These are phyloP conservation scores for Gnathonemus echidnorhynchus DNA, from an alignment of 2,113 vertebrate species.

Conservation along the genomic window DNA sequence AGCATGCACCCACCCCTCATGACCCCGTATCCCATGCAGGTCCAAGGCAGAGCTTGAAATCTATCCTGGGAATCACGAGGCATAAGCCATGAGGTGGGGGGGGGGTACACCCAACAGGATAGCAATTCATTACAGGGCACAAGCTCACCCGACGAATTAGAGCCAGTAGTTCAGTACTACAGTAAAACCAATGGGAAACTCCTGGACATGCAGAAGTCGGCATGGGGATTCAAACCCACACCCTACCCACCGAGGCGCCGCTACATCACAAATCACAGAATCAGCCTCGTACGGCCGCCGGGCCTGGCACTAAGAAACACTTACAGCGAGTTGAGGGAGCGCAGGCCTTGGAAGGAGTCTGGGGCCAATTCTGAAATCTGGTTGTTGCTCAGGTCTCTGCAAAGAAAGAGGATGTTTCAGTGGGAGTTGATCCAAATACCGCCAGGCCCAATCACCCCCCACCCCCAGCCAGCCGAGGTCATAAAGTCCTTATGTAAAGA, in stretches of 20 bases:
- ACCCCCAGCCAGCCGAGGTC: background rate
- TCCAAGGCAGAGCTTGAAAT: background rate
- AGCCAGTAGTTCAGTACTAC: background rate
- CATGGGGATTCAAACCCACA: background rate
- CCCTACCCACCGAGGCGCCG: background rate
- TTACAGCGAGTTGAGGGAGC: constrained; percentile 96
- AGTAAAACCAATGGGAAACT: background rate
- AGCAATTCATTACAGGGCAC: background rate
- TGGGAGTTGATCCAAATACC: background rate
- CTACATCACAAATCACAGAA: background rate
- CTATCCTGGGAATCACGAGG: background rate
- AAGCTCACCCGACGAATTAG: background rate
- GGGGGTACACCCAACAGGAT: background rate
- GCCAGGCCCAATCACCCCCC: background rate
- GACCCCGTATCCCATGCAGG: background rate
- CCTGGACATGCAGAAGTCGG: background rate
- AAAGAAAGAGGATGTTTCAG: constrained; percentile 27
- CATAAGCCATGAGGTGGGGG: background rate
- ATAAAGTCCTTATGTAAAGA: background rate
- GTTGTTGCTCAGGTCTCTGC: constrained; percentile 95
- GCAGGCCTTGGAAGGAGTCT: constrained; percentile 90
- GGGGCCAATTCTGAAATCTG: constrained; percentile 94
- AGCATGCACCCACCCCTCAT: background rate
- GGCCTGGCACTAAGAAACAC: constrained; percentile 47
- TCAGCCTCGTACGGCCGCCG: background rate